These are phyloP conservation scores for Mnemiopsis leidyi DNA, from an alignment of 37 sponge, comb jelly and placozoan genomes.

Conservation along the genomic window DNA sequence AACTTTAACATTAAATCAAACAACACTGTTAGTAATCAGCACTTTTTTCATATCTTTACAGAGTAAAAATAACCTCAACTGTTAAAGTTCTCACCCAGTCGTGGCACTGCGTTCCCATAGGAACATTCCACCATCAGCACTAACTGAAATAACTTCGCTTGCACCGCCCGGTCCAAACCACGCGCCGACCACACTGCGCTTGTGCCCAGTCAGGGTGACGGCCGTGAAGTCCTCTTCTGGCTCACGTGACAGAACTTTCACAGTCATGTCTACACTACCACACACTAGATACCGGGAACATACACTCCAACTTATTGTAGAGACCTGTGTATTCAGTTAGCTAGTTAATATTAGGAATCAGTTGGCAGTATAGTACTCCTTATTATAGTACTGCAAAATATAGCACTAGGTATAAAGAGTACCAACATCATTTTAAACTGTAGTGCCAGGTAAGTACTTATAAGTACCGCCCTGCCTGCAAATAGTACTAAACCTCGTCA, in stretches of 20 bases:
- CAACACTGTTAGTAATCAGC: no score
- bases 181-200: constrained; percentile 76
- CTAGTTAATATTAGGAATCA: neutral
- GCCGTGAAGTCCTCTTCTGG: constrained; percentile 74
- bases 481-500: constrained; percentile 79
- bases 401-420: neutral
- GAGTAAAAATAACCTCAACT: no score
- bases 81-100: neutral
- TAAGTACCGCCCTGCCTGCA: neutral
- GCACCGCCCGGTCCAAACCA: constrained; percentile 73
- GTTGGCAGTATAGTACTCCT: neutral
- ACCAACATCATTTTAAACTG: no score
- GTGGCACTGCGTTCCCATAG: constrained; percentile 37
- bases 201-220: constrained; percentile 88
- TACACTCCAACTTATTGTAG: constrained; percentile 20
- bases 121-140: constrained; percentile 61
- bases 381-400: constrained; percentile 67
- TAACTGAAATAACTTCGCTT: constrained; percentile 57
- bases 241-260: constrained; percentile 78
- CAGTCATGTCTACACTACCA: constrained; percentile 76
- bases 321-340: no score
- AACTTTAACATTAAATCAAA: neutral
- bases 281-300: constrained; percentile 47
- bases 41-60: no score
- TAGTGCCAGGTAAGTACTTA: no score